Evolutionary conservation across 2,797 vertebrate species (phyloP), one percentile per base, ranked within the genome.

Genomic region (Glossophaga mutica): DNA sequence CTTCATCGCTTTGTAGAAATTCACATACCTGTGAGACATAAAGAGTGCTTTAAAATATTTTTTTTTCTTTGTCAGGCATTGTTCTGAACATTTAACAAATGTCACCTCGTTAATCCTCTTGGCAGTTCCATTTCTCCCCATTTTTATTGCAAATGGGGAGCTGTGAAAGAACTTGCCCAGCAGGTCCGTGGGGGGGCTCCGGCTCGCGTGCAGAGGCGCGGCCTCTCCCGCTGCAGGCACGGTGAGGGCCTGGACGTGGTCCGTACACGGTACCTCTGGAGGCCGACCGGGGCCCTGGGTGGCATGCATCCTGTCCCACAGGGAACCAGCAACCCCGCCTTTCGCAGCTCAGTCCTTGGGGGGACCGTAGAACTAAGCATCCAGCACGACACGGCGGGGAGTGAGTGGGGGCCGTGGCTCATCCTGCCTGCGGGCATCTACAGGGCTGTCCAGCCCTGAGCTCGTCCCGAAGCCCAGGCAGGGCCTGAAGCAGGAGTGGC

Each of bases 131-230:
- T 73, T 73, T 11, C 6, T 65, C 19, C 24, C 24, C 24, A 0
- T 76, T 87, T 67, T 87, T 74, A 39, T 86, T 78, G 83, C 81
- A 74, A 32, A 34, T 39, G 44, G 24, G 81, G 81, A 81, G 70
- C 29, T 71, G 50, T 12, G 73, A 16, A 22, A 32, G 62, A 77
- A 22, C 48, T 91, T 79, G 52, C 18, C 24, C 32, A 19, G 4
- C 3, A 50, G 12, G 4, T 76, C 42, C 5, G 0, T 14, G 37
- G 6, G n/a, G 52, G 26, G 29, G 9, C 14, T n/a, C 24, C n/a
- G 24, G 24, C 18, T 8, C 5, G 6, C 1, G 14, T 2, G 29
- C 11, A 11, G 57, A 14, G 59, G 14, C n/a, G 62, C 2, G 29
- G 12, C 11, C 62, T 32, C 29, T 11, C 29, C 59, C 29, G 2